Conservation (phyloP, 2,797 vertebrate genomes). For the Numenius phaeopus region DNA sequence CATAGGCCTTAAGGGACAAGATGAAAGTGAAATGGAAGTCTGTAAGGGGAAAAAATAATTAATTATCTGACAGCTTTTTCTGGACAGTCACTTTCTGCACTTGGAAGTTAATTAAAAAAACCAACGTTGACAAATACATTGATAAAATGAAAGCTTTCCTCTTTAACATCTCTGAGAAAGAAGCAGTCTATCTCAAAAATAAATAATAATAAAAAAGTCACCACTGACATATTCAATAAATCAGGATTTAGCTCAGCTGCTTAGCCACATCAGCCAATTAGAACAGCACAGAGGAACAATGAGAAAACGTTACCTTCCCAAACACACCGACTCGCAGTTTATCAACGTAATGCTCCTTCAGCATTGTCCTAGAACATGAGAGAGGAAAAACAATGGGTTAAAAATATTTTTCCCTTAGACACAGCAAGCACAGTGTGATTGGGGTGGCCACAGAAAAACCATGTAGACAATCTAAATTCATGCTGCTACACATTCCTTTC, state of each 20-base stretch:
- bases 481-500: fast-evolving
- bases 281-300: not conserved
- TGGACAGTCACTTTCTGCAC: not conserved
- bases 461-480: not conserved
- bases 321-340: slow-evolving; percentile 91
- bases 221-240: not conserved
- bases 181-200: not conserved
- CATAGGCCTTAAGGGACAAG: not conserved
- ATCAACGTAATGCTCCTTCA: slow-evolving; percentile 89
- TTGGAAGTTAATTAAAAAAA: not conserved
- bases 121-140: not conserved
- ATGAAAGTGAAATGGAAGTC: not conserved
- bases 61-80: not conserved
- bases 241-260: not conserved
- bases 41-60: not conserved
- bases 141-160: not conserved
- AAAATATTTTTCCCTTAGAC: not conserved
- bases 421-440: not conserved
- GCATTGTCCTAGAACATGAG: slow-evolving; percentile 76
- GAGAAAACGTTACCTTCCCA: slow-evolving; percentile 86
- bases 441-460: not conserved
- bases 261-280: not conserved
- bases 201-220: not conserved
- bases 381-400: not conserved
- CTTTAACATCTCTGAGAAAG: not conserved